These are phyloP conservation scores for Silurus lanzhouensis DNA, from an alignment of 2,797 vertebrate species.

Conservation along the genomic window DNA sequence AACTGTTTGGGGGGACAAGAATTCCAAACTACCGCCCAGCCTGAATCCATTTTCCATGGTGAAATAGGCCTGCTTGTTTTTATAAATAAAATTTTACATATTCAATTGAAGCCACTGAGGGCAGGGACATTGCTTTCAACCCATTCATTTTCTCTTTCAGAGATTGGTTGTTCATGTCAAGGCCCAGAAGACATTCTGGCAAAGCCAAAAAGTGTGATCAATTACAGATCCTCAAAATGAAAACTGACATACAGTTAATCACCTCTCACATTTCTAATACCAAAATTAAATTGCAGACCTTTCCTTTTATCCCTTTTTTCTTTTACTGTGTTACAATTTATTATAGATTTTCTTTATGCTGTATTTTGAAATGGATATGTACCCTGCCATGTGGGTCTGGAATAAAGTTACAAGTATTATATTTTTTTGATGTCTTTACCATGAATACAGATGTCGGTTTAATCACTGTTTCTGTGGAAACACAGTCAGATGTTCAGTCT, in stretches of 20 bases:
- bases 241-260: background rate
- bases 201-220: background rate
- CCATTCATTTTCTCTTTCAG: background rate
- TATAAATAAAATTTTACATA: slow-evolving; percentile 1
- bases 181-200: background rate
- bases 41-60: background rate
- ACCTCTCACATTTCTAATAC: background rate
- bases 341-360: background rate
- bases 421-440: background rate
- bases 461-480: background rate
- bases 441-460: background rate
- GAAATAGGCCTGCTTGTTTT: background rate
- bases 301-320: background rate
- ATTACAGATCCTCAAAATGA: background rate
- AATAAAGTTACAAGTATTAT: background rate
- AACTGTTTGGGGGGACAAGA: background rate
- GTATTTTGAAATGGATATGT: background rate
- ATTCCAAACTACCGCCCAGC: background rate
- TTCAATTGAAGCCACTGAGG: background rate
- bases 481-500: background rate
- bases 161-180: background rate
- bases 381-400: background rate
- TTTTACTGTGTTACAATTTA: background rate
- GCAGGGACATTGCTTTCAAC: background rate
- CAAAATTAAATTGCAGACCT: background rate